These are phyloP conservation scores for Mormoops blainvillei DNA, from an alignment of 2,113 vertebrate genomes.

Conservation along the genomic window DNA sequence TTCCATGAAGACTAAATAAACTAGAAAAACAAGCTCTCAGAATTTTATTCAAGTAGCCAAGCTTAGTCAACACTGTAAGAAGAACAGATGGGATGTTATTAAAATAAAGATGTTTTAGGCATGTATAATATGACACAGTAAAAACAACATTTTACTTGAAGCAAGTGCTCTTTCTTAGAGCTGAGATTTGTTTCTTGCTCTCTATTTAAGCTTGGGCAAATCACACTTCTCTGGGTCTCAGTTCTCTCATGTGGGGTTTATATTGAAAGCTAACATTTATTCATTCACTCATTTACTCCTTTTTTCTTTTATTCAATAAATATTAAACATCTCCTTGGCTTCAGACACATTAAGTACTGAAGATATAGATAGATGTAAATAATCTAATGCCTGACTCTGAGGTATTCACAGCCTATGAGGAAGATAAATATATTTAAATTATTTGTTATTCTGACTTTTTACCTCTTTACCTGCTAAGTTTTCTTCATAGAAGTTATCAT, in stretches of 20 bases:
- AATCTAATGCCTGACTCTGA: not conserved
- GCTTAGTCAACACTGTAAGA: not conserved
- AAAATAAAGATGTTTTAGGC: slow-evolving; percentile 30
- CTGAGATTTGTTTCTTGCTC: not conserved
- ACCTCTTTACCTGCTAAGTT: not conserved
- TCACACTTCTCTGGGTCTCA: not conserved
- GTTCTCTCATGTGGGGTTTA: not conserved
- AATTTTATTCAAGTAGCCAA: slow-evolving; percentile 18
- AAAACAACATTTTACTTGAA: not conserved
- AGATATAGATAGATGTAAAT: not conserved
- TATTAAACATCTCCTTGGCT: not conserved
- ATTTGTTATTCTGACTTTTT: not conserved
- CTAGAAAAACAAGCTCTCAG: slow-evolving; percentile 32
- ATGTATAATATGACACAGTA: not conserved
- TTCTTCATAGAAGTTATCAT: not conserved
- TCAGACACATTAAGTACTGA: not conserved
- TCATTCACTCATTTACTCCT: not conserved
- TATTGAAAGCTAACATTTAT: not conserved
- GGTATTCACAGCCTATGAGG: not conserved
- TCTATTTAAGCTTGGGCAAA: not conserved
- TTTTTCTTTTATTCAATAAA: not conserved
- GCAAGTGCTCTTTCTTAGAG: not conserved
- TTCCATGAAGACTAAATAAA: slow-evolving; percentile 35
- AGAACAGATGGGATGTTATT: not conserved
- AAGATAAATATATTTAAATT: not conserved